Percentiles rank a stretch among this genome's conserved stretches.
These are phyloP conservation scores for Lithobius niger DNA, from an alignment of 1,140 invertebrate genomes.

Conservation along the genomic window DNA sequence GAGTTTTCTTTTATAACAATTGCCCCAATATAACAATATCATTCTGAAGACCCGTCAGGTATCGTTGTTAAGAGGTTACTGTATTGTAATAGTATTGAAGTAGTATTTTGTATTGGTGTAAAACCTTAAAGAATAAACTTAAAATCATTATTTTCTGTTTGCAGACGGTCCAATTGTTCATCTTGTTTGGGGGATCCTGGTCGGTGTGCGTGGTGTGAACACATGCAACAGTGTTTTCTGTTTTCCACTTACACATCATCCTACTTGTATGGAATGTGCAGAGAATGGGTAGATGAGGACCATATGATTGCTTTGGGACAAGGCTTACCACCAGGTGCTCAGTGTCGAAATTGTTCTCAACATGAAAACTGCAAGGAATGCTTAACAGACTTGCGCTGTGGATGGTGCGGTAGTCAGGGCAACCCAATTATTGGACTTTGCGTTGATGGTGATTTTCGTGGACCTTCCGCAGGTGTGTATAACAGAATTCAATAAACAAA, in stretches of 20 bases:
- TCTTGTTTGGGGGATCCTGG: slow-evolving; percentile 69
- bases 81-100: too few relatives aligned
- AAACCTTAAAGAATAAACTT: too few relatives aligned
- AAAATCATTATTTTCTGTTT: slow-evolving; percentile 6
- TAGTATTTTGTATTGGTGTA: too few relatives aligned
- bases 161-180: slow-evolving; percentile 53
- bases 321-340: slow-evolving; percentile 28
- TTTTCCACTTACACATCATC: slow-evolving; percentile 89
- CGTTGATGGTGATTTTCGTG: slow-evolving; percentile 36
- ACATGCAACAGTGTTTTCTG: slow-evolving; percentile 66
- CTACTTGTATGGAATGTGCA: slow-evolving; percentile 80
- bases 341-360: slow-evolving; percentile 63
- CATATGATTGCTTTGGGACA: slow-evolving; percentile 14
- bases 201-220: slow-evolving; percentile 89
- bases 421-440: slow-evolving; percentile 69
- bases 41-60: too few relatives aligned
- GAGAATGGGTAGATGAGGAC: slow-evolving; percentile 70
- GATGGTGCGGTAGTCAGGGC: slow-evolving; percentile 79
- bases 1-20: too few relatives aligned
- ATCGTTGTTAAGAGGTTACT: too few relatives aligned
- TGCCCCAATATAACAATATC: too few relatives aligned
- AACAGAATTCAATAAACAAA: too few relatives aligned
- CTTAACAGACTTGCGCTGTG: slow-evolving; percentile 66
- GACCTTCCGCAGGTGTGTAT: slow-evolving; percentile 24
- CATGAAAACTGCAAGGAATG: slow-evolving; percentile 67